A percentile compares a stretch with the other conserved stretches of the same genome.
Conservation (phyloP, 2,113 vertebrate species). For the Macquaria ambigua region DNA sequence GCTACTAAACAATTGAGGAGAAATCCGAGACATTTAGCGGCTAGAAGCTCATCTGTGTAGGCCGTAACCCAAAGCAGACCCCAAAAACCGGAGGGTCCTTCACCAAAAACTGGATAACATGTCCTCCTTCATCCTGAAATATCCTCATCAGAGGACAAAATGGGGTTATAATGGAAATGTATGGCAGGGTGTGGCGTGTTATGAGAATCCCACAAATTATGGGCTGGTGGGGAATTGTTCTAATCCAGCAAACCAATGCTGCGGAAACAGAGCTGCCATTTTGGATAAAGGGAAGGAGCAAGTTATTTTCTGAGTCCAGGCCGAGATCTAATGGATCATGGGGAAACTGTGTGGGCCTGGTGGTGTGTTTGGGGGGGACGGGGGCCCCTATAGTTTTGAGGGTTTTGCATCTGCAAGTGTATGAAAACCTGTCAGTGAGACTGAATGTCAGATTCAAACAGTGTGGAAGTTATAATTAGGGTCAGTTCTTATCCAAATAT, state of each 20-base stretch:
- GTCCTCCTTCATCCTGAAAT: slow-evolving; percentile 67
- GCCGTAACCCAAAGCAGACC: slow-evolving; percentile 39
- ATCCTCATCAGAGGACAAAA: slow-evolving; percentile 76
- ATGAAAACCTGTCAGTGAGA: slow-evolving; percentile 54
- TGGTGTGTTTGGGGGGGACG: slow-evolving; percentile 9
- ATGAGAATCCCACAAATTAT: slow-evolving; percentile 84
- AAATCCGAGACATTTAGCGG: slow-evolving; percentile 49
- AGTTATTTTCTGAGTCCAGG: slow-evolving; percentile 72
- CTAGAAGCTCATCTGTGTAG: slow-evolving; percentile 22
- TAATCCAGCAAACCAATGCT: slow-evolving; percentile 81
- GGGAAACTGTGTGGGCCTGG: slow-evolving; percentile 55
- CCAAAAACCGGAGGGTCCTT: slow-evolving; percentile 34
- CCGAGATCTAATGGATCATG: slow-evolving; percentile 56
- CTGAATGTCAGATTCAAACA: slow-evolving; percentile 11
- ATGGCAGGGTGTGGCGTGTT: slow-evolving; percentile 80
- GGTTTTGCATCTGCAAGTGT: slow-evolving; percentile 27
- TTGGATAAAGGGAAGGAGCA: slow-evolving; percentile 73
- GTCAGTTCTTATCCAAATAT: slow-evolving; percentile 43
- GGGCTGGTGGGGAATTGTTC: slow-evolving; percentile 84
- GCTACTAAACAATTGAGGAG: slow-evolving; percentile 62
- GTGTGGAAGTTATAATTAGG: slow-evolving; percentile 44
- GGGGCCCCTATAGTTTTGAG: slow-evolving; percentile 49
- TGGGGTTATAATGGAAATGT: slow-evolving; percentile 81
- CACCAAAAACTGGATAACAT: slow-evolving; percentile 23
- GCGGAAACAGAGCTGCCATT: slow-evolving; percentile 78